These are phyloP conservation scores for Triplophysa bombifrons DNA, from an alignment of 2,797 vertebrate species.

Conservation along the genomic window DNA sequence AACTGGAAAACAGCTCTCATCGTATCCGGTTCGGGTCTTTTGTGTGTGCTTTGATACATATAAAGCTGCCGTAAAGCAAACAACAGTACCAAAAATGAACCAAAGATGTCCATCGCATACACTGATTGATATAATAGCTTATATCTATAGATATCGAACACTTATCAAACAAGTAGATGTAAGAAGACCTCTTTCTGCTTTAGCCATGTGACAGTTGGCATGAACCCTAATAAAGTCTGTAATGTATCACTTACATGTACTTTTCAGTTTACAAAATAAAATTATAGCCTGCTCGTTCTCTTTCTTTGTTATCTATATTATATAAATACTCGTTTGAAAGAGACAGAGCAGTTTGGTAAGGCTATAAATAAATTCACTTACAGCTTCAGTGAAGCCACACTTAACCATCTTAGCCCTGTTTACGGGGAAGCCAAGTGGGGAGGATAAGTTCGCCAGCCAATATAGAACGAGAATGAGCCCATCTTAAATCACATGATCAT, in stretches of 20 bases:
- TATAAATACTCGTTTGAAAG: constrained; percentile 34
- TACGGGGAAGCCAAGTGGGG: constrained; percentile 36
- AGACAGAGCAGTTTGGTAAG: constrained; percentile 24
- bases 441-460: background rate
- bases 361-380: constrained; percentile 50
- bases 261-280: background rate
- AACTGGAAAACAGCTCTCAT: too few species aligned
- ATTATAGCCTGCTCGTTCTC: background rate
- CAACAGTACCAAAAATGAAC: too few species aligned
- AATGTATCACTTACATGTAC: background rate
- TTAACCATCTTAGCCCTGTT: constrained; percentile 37
- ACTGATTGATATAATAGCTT: too few species aligned
- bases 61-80: too few species aligned
- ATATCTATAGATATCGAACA: too few species aligned
- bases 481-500: constrained; percentile 36
- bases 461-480: constrained; percentile 23
- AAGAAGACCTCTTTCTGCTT: too few species aligned
- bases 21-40: too few species aligned
- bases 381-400: constrained; percentile 56
- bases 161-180: too few species aligned
- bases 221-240: too few species aligned
- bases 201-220: too few species aligned
- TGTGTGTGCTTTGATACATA: too few species aligned
- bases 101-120: too few species aligned
- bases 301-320: constrained; percentile 10